phyloP scores from a whole-genome alignment of 23 tunicate genomes.

The Styela clava region DNA sequence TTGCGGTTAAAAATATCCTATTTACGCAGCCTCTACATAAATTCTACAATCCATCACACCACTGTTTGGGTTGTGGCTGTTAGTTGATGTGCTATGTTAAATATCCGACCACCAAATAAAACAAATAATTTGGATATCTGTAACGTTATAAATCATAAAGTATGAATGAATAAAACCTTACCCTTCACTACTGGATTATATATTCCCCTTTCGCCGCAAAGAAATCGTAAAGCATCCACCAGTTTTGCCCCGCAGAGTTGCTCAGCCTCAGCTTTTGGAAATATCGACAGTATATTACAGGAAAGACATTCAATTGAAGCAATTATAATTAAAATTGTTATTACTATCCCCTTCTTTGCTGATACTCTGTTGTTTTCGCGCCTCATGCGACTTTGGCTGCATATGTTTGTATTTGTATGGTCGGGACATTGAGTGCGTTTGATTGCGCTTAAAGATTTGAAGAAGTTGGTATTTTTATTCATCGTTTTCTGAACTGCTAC shows the following conservation, averaged over 20 bases:
- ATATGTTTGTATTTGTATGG: not conserved
- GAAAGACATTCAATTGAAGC: not conserved
- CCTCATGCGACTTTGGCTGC: not conserved
- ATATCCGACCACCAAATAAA: no score
- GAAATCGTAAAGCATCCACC: conserved; percentile 2
- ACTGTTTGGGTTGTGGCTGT: no score
- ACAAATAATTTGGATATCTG: no score
- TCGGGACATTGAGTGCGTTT: no score
- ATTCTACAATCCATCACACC: no score
- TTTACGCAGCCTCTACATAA: no score
- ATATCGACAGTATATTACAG: not conserved
- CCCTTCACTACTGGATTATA: not conserved
- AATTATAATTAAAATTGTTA: not conserved
- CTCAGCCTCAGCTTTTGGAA: conserved; percentile 8
- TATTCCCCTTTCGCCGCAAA: not conserved
- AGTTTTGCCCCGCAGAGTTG: not conserved
- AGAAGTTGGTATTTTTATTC: not conserved
- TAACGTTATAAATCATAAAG: no score
- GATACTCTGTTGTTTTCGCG: not conserved
- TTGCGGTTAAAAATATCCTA: no score
- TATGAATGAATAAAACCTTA: no score
- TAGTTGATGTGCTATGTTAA: no score
- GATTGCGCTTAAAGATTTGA: no score
- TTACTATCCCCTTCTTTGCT: not conserved
- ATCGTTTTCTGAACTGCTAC: not conserved